These are phyloP conservation scores for Nymphalis c-album DNA, from an alignment of 2,888 invertebrate species.

Conservation along the genomic window DNA sequence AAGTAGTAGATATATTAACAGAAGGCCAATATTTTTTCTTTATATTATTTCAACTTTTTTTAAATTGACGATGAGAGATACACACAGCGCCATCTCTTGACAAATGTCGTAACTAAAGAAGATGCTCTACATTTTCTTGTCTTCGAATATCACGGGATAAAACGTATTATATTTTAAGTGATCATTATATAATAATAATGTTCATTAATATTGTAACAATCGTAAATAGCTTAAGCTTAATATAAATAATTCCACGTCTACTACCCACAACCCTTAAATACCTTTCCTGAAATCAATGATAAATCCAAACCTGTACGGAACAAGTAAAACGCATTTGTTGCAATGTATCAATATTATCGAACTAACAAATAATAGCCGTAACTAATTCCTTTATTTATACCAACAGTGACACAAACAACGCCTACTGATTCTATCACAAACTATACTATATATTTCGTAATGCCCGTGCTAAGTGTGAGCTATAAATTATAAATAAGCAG, in stretches of 20 bases:
- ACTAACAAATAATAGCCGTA: conserved; percentile 12
- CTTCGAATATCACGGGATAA: too few species aligned
- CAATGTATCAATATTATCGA: conserved; percentile 27
- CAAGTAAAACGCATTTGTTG: conserved; percentile 10
- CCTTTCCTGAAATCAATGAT: conserved; percentile 2
- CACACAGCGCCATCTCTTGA: conserved; percentile 1
- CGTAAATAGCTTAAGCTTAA: too few species aligned
- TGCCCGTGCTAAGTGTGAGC: conserved; percentile 3
- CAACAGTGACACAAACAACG: conserved; percentile 28
- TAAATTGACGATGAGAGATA: background rate
- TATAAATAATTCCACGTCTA: background rate
- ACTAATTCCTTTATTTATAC: conserved; percentile 27
- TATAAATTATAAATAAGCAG: conserved; percentile 19
- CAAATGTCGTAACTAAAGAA: background rate
- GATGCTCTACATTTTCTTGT: background rate
- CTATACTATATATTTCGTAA: conserved; percentile 23
- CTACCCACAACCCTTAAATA: background rate
- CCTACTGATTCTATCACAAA: conserved; percentile 31
- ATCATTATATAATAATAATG: too few species aligned
- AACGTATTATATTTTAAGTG: too few species aligned
- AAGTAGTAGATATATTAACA: too few species aligned
- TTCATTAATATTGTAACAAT: too few species aligned
- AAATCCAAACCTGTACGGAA: conserved; percentile 5
- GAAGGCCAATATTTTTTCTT: too few species aligned
- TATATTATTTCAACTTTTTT: too few species aligned